Evolutionary conservation across 1,140 invertebrate species (phyloP).

Genomic region (Chironomus tepperi): DNA sequence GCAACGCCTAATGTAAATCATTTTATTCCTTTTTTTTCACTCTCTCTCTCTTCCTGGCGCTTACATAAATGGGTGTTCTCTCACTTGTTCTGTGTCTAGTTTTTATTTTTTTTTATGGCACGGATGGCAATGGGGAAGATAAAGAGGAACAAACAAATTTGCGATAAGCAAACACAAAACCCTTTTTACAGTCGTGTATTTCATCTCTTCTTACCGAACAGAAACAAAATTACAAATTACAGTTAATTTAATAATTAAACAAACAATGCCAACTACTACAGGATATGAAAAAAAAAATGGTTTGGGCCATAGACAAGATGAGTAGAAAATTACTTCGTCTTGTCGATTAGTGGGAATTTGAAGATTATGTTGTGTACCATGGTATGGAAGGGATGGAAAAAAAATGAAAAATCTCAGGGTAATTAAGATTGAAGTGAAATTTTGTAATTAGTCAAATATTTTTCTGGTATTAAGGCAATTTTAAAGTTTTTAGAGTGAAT

Average conservation of each 20-base stretch:
- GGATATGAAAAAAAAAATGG: not conserved
- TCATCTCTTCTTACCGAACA: not conserved
- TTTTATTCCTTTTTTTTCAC: not conserved
- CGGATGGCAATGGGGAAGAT: not conserved
- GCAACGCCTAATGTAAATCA: too few relatives aligned
- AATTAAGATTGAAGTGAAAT: slow-evolving; percentile 14
- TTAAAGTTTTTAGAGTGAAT: too few relatives aligned
- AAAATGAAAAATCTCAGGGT: not conserved
- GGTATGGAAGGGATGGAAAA: not conserved
- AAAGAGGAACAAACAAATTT: slow-evolving; percentile 3
- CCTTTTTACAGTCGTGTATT: not conserved
- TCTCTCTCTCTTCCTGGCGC: not conserved
- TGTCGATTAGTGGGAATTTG: not conserved
- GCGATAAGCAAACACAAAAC: slow-evolving; percentile 12
- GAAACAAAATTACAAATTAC: slow-evolving; percentile 23
- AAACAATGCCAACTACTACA: not conserved
- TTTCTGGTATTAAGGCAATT: not conserved
- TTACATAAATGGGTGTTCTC: not conserved
- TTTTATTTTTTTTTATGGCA: not conserved
- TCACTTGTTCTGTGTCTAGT: not conserved
- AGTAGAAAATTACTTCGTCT: slow-evolving; percentile 1
- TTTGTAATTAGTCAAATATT: slow-evolving; percentile 8
- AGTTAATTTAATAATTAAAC: slow-evolving; percentile 21
- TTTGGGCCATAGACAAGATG: not conserved
- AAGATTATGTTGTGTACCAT: not conserved